These are phyloP conservation scores for Rousettus leschenaultii DNA, from an alignment of 2,113 vertebrate species.

Conservation along the genomic window DNA sequence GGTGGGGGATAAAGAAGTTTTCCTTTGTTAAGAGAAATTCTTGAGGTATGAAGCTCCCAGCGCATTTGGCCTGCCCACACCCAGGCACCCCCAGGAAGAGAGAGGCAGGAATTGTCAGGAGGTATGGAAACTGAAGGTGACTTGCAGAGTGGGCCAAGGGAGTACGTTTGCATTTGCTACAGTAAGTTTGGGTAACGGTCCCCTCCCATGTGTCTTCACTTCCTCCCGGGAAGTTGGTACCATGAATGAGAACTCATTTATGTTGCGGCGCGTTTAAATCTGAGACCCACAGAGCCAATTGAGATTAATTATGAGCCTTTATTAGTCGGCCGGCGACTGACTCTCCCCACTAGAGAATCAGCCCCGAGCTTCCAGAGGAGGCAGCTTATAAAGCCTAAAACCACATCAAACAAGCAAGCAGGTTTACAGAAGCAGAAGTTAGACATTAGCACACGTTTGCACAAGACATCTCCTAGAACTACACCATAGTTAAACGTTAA, in stretches of 20 bases:
- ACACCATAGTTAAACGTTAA: too few species aligned
- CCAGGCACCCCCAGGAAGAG: not conserved
- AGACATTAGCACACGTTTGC: too few species aligned
- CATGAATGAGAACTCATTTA: not conserved
- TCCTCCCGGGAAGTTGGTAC: not conserved
- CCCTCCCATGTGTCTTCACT: not conserved
- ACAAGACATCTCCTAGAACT: too few species aligned
- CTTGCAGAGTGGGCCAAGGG: not conserved
- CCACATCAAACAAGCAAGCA: too few species aligned
- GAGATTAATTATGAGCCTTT: too few species aligned
- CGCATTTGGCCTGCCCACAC: not conserved
- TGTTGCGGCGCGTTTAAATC: too few species aligned
- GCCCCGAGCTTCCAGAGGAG: too few species aligned
- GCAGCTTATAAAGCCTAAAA: too few species aligned
- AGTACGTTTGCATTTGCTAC: not conserved
- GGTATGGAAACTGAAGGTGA: not conserved
- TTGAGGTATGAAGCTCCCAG: not conserved
- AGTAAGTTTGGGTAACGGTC: not conserved
- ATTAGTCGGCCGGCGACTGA: too few species aligned
- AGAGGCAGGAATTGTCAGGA: not conserved
- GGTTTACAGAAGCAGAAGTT: too few species aligned
- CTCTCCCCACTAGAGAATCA: too few species aligned
- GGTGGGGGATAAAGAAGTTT: not conserved
- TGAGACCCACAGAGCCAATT: too few species aligned
- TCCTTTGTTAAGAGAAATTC: not conserved